Conservation (phyloP, 1,140 invertebrate genomes). For the Platorchestia sp. region DNA sequence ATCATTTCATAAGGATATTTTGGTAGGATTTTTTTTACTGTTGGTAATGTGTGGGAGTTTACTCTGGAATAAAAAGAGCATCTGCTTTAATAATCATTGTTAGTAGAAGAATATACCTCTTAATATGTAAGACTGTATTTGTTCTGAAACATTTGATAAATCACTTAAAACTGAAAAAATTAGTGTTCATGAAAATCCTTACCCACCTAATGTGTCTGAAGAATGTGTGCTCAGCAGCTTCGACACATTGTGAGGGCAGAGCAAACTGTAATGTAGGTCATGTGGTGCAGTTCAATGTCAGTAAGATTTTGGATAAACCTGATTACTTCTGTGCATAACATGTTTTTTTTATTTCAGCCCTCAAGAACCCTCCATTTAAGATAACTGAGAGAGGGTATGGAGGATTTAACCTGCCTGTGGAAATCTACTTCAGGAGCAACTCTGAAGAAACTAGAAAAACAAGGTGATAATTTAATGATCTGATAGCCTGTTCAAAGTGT, state of each 20-base stretch:
- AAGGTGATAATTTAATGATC: background rate
- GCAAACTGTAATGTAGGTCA: background rate
- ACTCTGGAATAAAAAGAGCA: too few relatives aligned
- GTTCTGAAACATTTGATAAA: too few relatives aligned
- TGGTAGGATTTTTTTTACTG: too few relatives aligned
- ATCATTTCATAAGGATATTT: too few relatives aligned
- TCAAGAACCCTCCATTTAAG: slow-evolving; percentile 73
- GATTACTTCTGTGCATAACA: slow-evolving; percentile 33
- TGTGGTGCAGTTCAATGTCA: background rate
- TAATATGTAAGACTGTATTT: background rate
- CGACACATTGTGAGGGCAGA: background rate
- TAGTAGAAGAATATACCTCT: background rate
- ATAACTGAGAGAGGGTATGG: slow-evolving; percentile 74
- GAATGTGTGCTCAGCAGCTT: background rate
- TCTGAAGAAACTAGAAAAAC: slow-evolving; percentile 68
- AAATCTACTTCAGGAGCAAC: slow-evolving; percentile 73
- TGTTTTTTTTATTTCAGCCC: slow-evolving; percentile 62
- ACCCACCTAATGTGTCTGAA: background rate
- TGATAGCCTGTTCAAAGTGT: background rate
- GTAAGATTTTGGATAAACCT: background rate
- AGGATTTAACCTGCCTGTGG: slow-evolving; percentile 73
- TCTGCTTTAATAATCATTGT: background rate
- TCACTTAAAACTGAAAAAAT: background rate
- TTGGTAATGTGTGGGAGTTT: too few relatives aligned
- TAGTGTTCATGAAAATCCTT: background rate